Evolutionary conservation across 1,140 invertebrate species (phyloP), one percentile per base, ranked within the genome.

Genomic region (Eumeta japonica): DNA sequence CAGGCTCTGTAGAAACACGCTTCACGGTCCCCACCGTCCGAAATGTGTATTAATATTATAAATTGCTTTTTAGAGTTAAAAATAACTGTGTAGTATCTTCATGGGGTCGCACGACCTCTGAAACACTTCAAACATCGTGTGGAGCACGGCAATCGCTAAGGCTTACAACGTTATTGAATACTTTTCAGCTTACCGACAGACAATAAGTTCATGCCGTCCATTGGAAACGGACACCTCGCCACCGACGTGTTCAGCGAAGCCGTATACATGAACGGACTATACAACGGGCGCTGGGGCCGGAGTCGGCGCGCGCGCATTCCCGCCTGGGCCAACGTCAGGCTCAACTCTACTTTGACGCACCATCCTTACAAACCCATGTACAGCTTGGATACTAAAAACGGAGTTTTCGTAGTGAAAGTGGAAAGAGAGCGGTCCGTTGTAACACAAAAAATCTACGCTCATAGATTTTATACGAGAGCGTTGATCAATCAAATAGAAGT

Each of bases 211-310:
- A 80, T 81, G 79, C 72, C 77, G 4, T 80, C 78, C 2, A 51
- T 81, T 2, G 75, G 78, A 0, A 81, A 81, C 43, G 80, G 80
- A 1, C 79, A 81, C 38, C 37, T 81, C 12, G 79, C 79, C 0
- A 78, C 79, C 9, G 78, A 79, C 13, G 50, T 81, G n/a, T 80
- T 78, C 48, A 78, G 79, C 12, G 70, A 80, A 43, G 70, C 79
- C 2, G 73, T 81, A 0, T 80, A 78, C 30, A 77, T 81, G 63
- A 81, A 81, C 36, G 79, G 79, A 0, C 45, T 81, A 0, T 81
- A 81, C 45, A 81, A 80, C 48, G 80, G 79, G 1, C 48, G 51
- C 1, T 64, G 53, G 10, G 79, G 80, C 0, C 58, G 74, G 34
- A 81, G 79, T 43, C 75, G 70, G 19, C 57, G 80, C 16, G 80